phyloP scores from a whole-genome alignment of 1,140 invertebrate genomes.

The Lucilia sericata region DNA sequence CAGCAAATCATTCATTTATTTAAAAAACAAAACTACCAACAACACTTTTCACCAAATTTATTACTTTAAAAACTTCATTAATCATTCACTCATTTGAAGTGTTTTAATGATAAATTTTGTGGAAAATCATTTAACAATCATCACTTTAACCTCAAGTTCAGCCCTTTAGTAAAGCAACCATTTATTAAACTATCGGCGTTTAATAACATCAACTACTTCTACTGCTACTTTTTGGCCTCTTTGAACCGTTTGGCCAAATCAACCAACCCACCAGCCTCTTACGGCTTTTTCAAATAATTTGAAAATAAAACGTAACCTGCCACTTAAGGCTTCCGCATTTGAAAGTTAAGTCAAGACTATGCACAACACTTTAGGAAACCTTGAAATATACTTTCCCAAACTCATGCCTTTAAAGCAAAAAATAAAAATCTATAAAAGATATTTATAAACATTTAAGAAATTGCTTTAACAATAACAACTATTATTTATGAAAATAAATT shows the following conservation, averaged over 20 bases:
- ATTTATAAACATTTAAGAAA: conserved; percentile 1
- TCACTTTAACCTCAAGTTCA: conserved; percentile 12
- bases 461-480: background rate
- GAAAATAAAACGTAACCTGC: background rate
- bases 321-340: conserved; percentile 22
- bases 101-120: conserved; percentile 15
- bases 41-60: background rate
- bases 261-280: background rate
- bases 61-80: conserved; percentile 10
- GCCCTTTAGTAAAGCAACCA: background rate
- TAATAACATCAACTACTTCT: background rate
- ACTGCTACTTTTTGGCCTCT: background rate
- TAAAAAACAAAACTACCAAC: background rate
- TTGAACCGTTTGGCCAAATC: background rate
- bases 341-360: background rate
- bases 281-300: background rate
- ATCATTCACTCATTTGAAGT: background rate
- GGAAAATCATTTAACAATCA: conserved; percentile 21
- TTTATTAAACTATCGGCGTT: background rate
- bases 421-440: background rate
- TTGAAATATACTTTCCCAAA: conserved; percentile 26
- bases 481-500: conserved; percentile 16
- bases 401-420: background rate
- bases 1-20: background rate
- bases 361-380: background rate